A percentile compares a stretch with the other conserved stretches of the same genome.
Conservation (phyloP, 2,113 vertebrate genomes). For the Chaenocephalus aceratus region DNA sequence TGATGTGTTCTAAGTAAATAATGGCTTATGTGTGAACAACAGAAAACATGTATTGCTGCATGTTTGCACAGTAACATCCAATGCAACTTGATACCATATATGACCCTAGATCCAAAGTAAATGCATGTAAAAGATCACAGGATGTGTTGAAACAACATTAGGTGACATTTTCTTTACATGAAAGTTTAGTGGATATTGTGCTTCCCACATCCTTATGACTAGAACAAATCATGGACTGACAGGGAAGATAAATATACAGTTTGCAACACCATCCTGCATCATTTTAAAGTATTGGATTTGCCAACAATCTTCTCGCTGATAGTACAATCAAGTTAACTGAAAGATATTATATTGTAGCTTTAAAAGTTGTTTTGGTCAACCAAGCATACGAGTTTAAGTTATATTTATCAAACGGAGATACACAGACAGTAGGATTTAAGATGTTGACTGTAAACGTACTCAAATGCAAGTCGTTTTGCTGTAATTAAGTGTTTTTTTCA, state of each 20-base stretch:
- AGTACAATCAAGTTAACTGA: too few species aligned
- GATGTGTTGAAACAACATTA: background rate
- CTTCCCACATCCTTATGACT: background rate
- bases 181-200: background rate
- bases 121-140: background rate
- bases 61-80: background rate
- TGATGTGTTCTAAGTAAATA: background rate
- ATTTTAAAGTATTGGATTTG: too few species aligned
- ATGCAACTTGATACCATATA: background rate
- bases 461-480: background rate
- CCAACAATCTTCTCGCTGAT: too few species aligned
- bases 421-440: background rate
- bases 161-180: background rate
- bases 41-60: background rate
- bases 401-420: too few species aligned
- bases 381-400: too few species aligned
- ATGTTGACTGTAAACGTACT: background rate
- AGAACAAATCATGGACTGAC: background rate
- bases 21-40: background rate
- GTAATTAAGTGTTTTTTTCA: too few species aligned
- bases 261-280: too few species aligned
- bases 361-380: too few species aligned
- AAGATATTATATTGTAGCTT: too few species aligned
- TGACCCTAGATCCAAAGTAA: background rate
- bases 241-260: too few species aligned